Base-by-base conservation (phyloP, 2,888 invertebrate genomes). In the Drosophila sordidapex region DNA sequence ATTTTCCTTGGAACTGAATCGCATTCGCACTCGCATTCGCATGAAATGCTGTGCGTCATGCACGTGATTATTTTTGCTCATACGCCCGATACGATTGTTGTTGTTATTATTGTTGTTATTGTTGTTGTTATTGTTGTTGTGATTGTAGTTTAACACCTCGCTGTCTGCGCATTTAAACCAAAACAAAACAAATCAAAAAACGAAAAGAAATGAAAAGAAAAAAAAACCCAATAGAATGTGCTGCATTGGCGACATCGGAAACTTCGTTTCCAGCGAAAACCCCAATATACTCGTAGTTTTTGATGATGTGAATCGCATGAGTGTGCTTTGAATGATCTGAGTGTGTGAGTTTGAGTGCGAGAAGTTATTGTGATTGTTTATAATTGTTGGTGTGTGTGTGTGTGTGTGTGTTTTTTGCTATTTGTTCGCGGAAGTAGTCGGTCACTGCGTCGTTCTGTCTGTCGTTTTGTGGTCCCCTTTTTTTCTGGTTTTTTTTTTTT, bases 401-500 rank as follows among this genome's bases (percentile, higher is more conserved):
- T 5, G n/a, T 10, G 38, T 38, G 8, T 38, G 8, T n/a, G 40
- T 25, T 54, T 60, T 27, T 58, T 57, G 59, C 38, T 61, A 54
- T 57, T 57, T 67, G 67, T 62, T 67, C 62, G 72, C 85, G 84
- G 87, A 87, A 87, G 82, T 87, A 59, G 68, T 64, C 54, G 33
- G 63, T 64, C 57, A 35, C 18, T 46, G 29, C 25, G 53, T 68
- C 60, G 18, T 13, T 35, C 13, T 25, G 48, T 36, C 35, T 57
- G 21, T 64, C 38, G 46, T 54, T 64, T 21, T 59, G 40, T n/a
- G 59, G 15, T 46, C 46, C 46, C 46, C 15, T 46, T 25, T 25
- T 46, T 43, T 8, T 25, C 7, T 46, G 4, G 0, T 15, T 46
- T 46, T 8, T 21, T n/a, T 21, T 43, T 21, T 6, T 79, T 52